Conservation (phyloP, 2,888 invertebrate species). For the Cantharis nigra region DNA sequence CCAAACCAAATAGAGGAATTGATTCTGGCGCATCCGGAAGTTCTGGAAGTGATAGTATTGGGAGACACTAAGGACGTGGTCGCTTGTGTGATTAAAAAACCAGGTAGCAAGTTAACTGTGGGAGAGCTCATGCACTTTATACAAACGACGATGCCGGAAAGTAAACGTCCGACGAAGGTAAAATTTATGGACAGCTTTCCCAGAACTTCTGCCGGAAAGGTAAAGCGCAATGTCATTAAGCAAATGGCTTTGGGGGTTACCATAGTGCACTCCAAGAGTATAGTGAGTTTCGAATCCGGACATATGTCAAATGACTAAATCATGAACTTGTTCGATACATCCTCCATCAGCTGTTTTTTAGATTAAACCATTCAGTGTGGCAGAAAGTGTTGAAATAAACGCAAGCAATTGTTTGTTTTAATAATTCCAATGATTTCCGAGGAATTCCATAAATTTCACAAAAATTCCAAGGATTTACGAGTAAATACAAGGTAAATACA, state of each 20-base stretch:
- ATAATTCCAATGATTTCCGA: too few relatives aligned
- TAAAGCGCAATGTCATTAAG: slow-evolving; percentile 39
- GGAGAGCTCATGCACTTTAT: slow-evolving; percentile 38
- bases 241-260: slow-evolving; percentile 9
- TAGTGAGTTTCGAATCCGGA: slow-evolving; percentile 7
- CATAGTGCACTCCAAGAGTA: slow-evolving; percentile 17
- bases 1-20: slow-evolving; percentile 43
- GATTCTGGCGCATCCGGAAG: slow-evolving; percentile 40
- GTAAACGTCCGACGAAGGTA: slow-evolving; percentile 39
- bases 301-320: background rate
- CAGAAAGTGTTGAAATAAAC: background rate
- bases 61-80: slow-evolving; percentile 39
- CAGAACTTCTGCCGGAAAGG: slow-evolving; percentile 43
- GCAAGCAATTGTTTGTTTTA: too few relatives aligned
- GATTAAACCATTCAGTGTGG: background rate
- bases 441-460: too few relatives aligned
- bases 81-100: slow-evolving; percentile 40
- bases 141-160: slow-evolving; percentile 26
- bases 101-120: slow-evolving; percentile 31
- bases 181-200: slow-evolving; percentile 44
- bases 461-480: too few relatives aligned
- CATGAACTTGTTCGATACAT: too few relatives aligned
- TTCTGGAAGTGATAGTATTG: slow-evolving; percentile 42
- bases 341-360: too few relatives aligned
- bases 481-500: too few relatives aligned